Conservation (phyloP, 2,797 vertebrate genomes). For the Clamator glandarius region DNA sequence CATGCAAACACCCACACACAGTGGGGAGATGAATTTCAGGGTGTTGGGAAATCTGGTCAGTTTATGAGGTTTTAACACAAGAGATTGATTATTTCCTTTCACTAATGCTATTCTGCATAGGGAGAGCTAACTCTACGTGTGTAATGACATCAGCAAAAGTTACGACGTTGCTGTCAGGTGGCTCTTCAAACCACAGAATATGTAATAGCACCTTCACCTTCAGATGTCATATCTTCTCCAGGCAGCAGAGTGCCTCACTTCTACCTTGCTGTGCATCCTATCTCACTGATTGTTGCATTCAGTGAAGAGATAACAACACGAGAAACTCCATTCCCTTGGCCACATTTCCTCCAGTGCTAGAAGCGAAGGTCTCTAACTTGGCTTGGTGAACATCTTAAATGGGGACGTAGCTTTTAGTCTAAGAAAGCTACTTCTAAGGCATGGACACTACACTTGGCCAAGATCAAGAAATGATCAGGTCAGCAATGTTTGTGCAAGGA, state of each 20-base stretch:
- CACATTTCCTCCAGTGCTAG: not conserved
- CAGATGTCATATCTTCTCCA: not conserved
- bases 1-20: not conserved
- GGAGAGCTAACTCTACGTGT: not conserved
- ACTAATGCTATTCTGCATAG: not conserved
- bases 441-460: fast-evolving
- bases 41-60: not conserved
- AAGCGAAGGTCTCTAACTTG: not conserved
- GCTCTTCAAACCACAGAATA: not conserved
- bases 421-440: not conserved
- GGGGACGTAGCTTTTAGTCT: not conserved
- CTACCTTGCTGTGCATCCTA: not conserved
- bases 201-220: not conserved
- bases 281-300: not conserved
- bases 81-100: not conserved
- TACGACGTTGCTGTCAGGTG: not conserved
- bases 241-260: not conserved
- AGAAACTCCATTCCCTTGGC: not conserved
- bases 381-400: not conserved
- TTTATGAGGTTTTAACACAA: not conserved
- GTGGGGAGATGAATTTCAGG: not conserved
- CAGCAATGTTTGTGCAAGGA: fast-evolving
- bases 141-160: not conserved
- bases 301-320: not conserved
- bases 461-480: not conserved